These are phyloP conservation scores for Mycalesis mineus DNA, from an alignment of 2,888 invertebrate species.

Conservation along the genomic window DNA sequence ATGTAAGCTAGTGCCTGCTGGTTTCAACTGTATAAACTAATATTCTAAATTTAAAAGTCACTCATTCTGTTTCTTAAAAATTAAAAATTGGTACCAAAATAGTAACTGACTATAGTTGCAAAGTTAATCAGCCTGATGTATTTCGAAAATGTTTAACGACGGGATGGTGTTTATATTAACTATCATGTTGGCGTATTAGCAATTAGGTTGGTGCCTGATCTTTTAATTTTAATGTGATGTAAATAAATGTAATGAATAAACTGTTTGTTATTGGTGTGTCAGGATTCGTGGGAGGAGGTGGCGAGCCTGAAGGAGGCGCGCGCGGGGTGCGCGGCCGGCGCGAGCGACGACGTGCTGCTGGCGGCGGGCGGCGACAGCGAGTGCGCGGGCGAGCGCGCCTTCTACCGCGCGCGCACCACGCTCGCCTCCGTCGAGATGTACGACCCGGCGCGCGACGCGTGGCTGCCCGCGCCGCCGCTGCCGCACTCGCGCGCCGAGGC, in stretches of 20 bases:
- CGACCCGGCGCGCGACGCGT: conserved; percentile 86
- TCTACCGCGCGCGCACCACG: conserved; percentile 91
- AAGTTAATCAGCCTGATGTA: too few relatives aligned
- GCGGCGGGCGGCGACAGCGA: conserved; percentile 92
- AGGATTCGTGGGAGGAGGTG: conserved; percentile 89
- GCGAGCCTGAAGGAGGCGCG: conserved; percentile 85
- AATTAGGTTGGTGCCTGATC: too few relatives aligned
- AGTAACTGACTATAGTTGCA: too few relatives aligned
- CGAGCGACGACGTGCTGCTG: conserved; percentile 88
- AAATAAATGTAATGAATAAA: not conserved
- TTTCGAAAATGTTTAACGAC: too few relatives aligned
- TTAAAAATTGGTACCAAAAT: too few relatives aligned
- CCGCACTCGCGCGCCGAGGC: conserved; percentile 92
- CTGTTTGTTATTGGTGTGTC: conserved; percentile 11
- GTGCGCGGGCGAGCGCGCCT: conserved; percentile 82
- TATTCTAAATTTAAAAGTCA: too few relatives aligned
- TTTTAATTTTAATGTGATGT: too few relatives aligned
- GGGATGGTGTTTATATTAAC: too few relatives aligned
- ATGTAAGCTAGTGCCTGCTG: too few relatives aligned
- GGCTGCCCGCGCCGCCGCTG: conserved; percentile 88
- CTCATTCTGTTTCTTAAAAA: too few relatives aligned
- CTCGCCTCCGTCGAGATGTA: conserved; percentile 90
- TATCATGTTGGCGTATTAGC: too few relatives aligned
- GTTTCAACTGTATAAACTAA: too few relatives aligned
- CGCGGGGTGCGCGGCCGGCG: conserved; percentile 90